Evolutionary conservation across 2,888 invertebrate species (phyloP).

Genomic region (Ernsta delagoae): DNA sequence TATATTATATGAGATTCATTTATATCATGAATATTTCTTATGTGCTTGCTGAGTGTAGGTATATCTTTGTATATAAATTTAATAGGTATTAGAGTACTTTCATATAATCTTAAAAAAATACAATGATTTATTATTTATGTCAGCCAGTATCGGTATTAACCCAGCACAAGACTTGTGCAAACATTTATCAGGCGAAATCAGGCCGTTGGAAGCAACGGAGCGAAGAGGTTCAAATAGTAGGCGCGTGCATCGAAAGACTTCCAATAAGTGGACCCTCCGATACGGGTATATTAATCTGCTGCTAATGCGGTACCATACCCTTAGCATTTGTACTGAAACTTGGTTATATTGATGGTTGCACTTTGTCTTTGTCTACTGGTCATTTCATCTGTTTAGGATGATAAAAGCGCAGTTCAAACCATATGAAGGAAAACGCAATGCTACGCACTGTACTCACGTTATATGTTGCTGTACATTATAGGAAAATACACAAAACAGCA

Average conservation of each 20-base stretch:
- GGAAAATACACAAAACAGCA: no score
- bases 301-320: slow-evolving; percentile 70
- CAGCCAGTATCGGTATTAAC: slow-evolving; percentile 18
- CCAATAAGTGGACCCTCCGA: slow-evolving; percentile 28
- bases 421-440: no score
- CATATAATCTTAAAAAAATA: no score
- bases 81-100: no score
- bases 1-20: no score
- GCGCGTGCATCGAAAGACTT: slow-evolving; percentile 73
- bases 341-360: slow-evolving; percentile 71
- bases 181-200: slow-evolving; percentile 36
- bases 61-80: no score
- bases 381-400: slow-evolving; percentile 39
- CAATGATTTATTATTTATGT: no score
- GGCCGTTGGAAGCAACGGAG: slow-evolving; percentile 51
- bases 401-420: no score
- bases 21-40: no score
- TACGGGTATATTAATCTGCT: slow-evolving; percentile 73
- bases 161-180: slow-evolving; percentile 15
- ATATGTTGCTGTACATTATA: no score
- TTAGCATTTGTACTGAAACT: slow-evolving; percentile 53
- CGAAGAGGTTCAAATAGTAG: slow-evolving; percentile 65
- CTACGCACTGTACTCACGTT: no score
- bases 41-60: no score
- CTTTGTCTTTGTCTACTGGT: slow-evolving; percentile 72